Evolutionary conservation across 1,140 invertebrate genomes (phyloP).

Genomic region (Drosophila burlai): DNA sequence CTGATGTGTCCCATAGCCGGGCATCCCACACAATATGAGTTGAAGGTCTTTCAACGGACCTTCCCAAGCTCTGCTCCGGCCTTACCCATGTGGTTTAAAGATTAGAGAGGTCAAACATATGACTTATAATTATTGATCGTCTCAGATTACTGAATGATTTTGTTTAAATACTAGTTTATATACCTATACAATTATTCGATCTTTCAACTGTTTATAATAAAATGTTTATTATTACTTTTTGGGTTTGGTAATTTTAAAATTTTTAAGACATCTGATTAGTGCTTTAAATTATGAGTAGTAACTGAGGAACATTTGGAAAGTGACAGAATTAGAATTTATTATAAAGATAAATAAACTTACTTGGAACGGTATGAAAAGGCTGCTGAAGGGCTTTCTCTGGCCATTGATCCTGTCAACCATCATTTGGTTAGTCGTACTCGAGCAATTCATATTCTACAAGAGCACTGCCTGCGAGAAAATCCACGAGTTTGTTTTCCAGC

Average conservation of each 20-base stretch:
- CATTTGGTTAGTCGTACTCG: constrained; percentile 12
- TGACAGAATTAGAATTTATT: background rate
- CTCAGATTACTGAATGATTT: no score
- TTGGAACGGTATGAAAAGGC: background rate
- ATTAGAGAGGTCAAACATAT: no score
- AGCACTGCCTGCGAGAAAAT: background rate
- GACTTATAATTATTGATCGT: no score
- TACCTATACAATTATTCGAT: no score
- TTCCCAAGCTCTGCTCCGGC: no score
- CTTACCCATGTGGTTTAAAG: no score
- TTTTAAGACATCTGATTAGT: background rate
- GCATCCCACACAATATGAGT: no score
- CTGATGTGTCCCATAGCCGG: constrained; percentile 87
- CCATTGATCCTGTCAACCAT: constrained; percentile 2
- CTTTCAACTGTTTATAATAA: no score
- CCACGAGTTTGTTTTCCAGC: constrained; percentile 7
- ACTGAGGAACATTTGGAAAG: background rate
- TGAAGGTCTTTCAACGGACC: background rate
- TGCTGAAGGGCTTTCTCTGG: background rate
- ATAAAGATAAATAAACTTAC: background rate
- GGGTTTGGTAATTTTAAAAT: no score
- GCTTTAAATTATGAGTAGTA: background rate
- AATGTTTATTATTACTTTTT: no score
- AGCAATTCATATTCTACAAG: constrained; percentile 11
- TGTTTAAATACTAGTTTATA: no score